Conservation (phyloP, 1,140 invertebrate genomes). For the Tetranychus urticae region DNA sequence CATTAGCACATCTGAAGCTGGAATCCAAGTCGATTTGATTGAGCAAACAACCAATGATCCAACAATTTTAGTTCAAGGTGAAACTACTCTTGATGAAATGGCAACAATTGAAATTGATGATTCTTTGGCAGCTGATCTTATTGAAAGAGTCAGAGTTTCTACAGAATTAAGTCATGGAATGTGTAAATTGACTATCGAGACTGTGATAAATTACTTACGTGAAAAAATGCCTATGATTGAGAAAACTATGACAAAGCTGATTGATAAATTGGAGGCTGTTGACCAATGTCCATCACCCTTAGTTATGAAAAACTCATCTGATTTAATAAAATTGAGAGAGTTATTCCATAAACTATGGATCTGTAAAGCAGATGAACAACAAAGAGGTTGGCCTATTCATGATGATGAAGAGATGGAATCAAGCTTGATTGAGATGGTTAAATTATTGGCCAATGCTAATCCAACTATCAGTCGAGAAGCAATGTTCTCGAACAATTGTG, state of each 20-base stretch:
- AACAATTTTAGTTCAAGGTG: too few species aligned
- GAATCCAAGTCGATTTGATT: not conserved
- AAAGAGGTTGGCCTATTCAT: constrained; percentile 72
- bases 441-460: constrained; percentile 46
- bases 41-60: not conserved
- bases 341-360: constrained; percentile 54
- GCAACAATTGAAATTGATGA: not conserved
- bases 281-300: constrained; percentile 1
- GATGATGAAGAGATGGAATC: constrained; percentile 62
- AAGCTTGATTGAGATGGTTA: constrained; percentile 54
- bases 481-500: constrained; percentile 19
- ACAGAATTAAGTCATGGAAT: constrained; percentile 64
- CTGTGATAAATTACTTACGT: constrained; percentile 32
- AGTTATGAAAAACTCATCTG: constrained; percentile 29
- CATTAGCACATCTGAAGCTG: not conserved
- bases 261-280: not conserved
- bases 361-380: constrained; percentile 75
- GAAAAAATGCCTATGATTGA: constrained; percentile 14
- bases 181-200: constrained; percentile 54
- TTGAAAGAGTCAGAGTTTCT: constrained; percentile 38
- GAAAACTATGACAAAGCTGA: constrained; percentile 11
- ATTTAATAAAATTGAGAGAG: constrained; percentile 47
- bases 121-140: constrained; percentile 14
- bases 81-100: too few species aligned
- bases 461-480: constrained; percentile 17